These are phyloP conservation scores for Athalia circularis DNA, from an alignment of 2,888 invertebrate genomes.

Conservation along the genomic window DNA sequence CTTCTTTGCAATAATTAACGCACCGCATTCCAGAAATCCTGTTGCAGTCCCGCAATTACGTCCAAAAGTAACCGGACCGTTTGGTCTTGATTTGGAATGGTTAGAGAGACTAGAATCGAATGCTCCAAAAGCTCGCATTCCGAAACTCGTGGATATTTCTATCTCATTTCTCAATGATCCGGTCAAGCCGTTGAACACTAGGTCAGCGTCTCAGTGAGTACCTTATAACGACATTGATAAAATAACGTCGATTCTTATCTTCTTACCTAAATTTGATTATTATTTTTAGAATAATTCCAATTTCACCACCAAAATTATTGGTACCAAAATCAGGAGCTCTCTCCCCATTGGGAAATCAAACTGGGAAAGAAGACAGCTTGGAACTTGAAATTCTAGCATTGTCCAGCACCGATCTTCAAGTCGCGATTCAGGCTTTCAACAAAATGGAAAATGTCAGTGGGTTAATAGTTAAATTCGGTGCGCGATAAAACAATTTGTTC, in stretches of 20 bases:
- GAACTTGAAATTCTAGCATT: slow-evolving; percentile 79
- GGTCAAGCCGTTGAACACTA: slow-evolving; percentile 48
- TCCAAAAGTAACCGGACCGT: slow-evolving; percentile 80
- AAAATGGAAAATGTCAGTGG: slow-evolving; percentile 81
- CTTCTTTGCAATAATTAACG: background rate
- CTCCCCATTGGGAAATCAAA: slow-evolving; percentile 72
- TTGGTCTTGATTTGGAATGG: slow-evolving; percentile 85
- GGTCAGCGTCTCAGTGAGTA: slow-evolving; percentile 52
- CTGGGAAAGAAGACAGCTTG: slow-evolving; percentile 73
- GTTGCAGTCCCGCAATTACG: background rate
- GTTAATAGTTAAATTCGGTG: background rate
- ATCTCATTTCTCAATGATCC: slow-evolving; percentile 63
- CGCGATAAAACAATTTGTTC: background rate
- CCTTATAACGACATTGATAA: slow-evolving; percentile 36
- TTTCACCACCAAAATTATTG: slow-evolving; percentile 77
- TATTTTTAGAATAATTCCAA: slow-evolving; percentile 74
- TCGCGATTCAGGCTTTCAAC: slow-evolving; percentile 81
- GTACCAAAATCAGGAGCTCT: slow-evolving; percentile 69
- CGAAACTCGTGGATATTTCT: slow-evolving; percentile 71
- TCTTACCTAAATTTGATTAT: slow-evolving; percentile 43
- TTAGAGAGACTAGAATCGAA: slow-evolving; percentile 81
- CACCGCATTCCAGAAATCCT: slow-evolving; percentile 27
- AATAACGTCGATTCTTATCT: background rate
- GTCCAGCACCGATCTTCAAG: slow-evolving; percentile 79
- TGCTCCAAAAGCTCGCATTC: slow-evolving; percentile 69